Conservation (phyloP, 2,888 invertebrate species). For the Callosobruchus maculatus region DNA sequence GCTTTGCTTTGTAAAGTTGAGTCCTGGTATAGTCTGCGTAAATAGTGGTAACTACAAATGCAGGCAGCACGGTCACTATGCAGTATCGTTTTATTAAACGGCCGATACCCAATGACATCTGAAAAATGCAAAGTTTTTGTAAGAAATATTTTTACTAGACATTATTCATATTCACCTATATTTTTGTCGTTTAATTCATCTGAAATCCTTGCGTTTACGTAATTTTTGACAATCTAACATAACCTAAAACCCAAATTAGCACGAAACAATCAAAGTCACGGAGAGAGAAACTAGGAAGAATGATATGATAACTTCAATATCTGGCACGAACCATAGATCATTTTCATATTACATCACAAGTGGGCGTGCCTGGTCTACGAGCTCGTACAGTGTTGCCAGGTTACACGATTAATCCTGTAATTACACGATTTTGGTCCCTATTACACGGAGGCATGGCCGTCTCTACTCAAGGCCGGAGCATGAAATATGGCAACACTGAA, state of each 20-base stretch:
- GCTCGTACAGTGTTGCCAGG: no score
- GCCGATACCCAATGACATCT: constrained; percentile 54
- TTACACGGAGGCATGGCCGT: no score
- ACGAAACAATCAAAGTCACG: no score
- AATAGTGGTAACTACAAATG: constrained; percentile 57
- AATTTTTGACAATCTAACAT: not conserved
- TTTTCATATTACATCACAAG: no score
- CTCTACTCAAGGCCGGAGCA: no score
- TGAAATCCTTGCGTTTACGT: not conserved
- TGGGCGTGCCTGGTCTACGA: no score
- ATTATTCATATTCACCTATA: not conserved
- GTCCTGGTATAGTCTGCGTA: constrained; percentile 73
- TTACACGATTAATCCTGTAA: no score
- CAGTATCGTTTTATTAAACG: constrained; percentile 60
- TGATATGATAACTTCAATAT: no score
- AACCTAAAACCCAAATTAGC: not conserved
- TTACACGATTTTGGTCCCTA: no score
- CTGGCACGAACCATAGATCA: no score
- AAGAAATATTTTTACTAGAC: not conserved
- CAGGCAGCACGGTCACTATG: constrained; percentile 66
- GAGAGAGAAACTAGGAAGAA: no score
- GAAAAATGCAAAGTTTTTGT: constrained; percentile 10
- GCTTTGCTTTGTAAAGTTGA: constrained; percentile 61
- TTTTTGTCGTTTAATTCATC: not conserved
- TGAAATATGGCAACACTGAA: no score